These are phyloP conservation scores for Drosophila recens DNA, from an alignment of 2,888 invertebrate genomes.

Conservation along the genomic window DNA sequence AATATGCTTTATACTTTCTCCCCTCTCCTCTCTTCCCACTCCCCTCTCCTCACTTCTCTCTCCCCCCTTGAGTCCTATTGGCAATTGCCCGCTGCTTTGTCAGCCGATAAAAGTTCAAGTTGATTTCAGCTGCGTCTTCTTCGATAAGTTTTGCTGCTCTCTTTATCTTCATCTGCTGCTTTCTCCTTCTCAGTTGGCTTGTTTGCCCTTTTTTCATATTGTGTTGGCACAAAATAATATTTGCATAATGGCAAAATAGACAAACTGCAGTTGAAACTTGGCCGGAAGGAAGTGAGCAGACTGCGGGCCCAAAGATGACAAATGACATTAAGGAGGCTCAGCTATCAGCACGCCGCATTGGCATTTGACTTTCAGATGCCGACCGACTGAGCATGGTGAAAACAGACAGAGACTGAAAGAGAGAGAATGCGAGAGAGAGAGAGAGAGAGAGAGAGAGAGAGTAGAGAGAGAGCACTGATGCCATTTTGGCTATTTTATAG, in stretches of 20 bases:
- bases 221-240: slow-evolving; percentile 70
- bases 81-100: slow-evolving; percentile 25
- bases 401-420: no score
- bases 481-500: no score
- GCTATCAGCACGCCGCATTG: slow-evolving; percentile 45
- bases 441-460: background rate
- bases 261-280: slow-evolving; percentile 55
- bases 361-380: slow-evolving; percentile 56
- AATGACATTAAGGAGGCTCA: slow-evolving; percentile 75
- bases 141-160: slow-evolving; percentile 36
- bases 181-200: slow-evolving; percentile 17
- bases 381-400: slow-evolving; percentile 21
- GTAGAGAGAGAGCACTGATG: background rate
- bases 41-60: background rate
- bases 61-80: background rate
- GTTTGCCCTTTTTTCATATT: slow-evolving; percentile 35
- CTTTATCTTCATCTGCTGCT: background rate
- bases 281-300: slow-evolving; percentile 1
- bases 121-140: slow-evolving; percentile 25
- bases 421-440: no score
- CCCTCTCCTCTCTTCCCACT: no score
- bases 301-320: slow-evolving; percentile 57
- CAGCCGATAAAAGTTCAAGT: slow-evolving; percentile 51
- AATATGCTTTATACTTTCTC: background rate
- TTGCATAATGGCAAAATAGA: slow-evolving; percentile 76